Evolutionary conservation across 30 jellyfish, hydroid and myxozoan genomes (phyloP).

Genomic region (Nemopilema nomurai): DNA sequence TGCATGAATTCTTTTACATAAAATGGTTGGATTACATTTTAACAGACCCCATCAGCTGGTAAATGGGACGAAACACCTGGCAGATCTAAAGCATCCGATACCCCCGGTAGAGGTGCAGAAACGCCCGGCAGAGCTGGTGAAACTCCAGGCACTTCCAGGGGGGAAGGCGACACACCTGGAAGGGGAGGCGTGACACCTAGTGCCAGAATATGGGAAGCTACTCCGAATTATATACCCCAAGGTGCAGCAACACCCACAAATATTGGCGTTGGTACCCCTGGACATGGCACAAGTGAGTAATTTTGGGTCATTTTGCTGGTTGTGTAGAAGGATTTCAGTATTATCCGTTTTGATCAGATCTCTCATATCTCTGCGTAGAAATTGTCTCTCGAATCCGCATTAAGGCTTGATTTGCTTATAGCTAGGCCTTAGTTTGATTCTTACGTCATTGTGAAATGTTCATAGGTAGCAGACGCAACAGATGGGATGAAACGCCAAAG

Average conservation of each 20-base stretch:
- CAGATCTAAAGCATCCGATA: constrained; percentile 79
- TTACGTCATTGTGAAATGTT: too few relatives aligned
- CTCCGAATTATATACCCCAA: constrained; percentile 96
- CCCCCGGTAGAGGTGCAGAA: constrained; percentile 92
- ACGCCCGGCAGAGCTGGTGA: constrained; percentile 93
- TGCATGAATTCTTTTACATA: background rate
- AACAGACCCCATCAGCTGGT: constrained; percentile 88
- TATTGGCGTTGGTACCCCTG: constrained; percentile 88
- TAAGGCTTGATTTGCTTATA: too few relatives aligned
- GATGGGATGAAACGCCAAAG: constrained; percentile 99
- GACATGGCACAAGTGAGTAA: constrained; percentile 90
- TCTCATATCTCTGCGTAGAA: too few relatives aligned
- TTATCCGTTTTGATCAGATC: too few relatives aligned
- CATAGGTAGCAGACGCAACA: constrained; percentile 87
- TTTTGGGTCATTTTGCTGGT: background rate
- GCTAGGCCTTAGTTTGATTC: too few relatives aligned
- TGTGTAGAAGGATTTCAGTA: too few relatives aligned
- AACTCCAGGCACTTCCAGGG: constrained; percentile 88
- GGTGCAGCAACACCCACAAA: constrained; percentile 98
- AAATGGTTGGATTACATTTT: background rate
- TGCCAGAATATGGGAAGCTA: constrained; percentile 95
- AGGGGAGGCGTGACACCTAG: constrained; percentile 98
- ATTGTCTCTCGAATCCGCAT: background rate
- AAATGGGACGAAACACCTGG: constrained; percentile 99
- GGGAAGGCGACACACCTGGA: constrained; percentile 97